Base-by-base conservation (phyloP, 2,888 invertebrate genomes). In the Dugesia japonica region DNA sequence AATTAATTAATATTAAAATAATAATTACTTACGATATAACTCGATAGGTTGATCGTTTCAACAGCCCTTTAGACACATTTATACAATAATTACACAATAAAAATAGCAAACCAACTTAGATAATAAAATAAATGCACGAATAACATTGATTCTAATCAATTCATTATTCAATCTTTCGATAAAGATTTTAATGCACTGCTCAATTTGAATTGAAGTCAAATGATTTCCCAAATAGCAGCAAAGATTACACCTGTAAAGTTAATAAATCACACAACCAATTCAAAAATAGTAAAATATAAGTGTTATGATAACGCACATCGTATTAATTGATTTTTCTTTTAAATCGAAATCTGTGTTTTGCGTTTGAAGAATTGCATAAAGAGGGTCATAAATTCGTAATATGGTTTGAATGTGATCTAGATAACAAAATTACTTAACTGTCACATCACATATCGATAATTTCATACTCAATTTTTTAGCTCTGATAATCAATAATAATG, bases 271-370 rank as follows among this genome's bases (percentile, higher is more conserved):
- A n/a, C n/a, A n/a, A n/a, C n/a, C n/a, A n/a, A n/a, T n/a, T n/a
- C n/a, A n/a, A n/a, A n/a, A n/a, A n/a, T n/a, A n/a, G n/a, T n/a
- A n/a, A n/a, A n/a, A n/a, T n/a, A n/a, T n/a, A n/a, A n/a, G n/a
- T n/a, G n/a, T n/a, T n/a, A n/a, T n/a, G n/a, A n/a, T n/a, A n/a
- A n/a, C 56, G 9, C 1, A 56, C 56, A 56, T 56, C 17, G 56
- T 56, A 56, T 56, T 56, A 13, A 56, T 56, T 56, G 56, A 56
- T n/a, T 56, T 56, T 56, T 56, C 56, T n/a, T 56, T 56, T 56
- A 56, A 56, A 56, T 56, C 56, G 56, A 56, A 56, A 56, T 56
- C 56, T n/a, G 56, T 56, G n/a, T 56, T 56, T 56, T 56, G 56
- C 1, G 56, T 56, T 56, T 56, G 56, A 56, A 56, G 56, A 13